Percentiles rank a stretch among this genome's conserved stretches.
Conservation (phyloP, 2,797 vertebrate species). For the Cyclura pinguis region DNA sequence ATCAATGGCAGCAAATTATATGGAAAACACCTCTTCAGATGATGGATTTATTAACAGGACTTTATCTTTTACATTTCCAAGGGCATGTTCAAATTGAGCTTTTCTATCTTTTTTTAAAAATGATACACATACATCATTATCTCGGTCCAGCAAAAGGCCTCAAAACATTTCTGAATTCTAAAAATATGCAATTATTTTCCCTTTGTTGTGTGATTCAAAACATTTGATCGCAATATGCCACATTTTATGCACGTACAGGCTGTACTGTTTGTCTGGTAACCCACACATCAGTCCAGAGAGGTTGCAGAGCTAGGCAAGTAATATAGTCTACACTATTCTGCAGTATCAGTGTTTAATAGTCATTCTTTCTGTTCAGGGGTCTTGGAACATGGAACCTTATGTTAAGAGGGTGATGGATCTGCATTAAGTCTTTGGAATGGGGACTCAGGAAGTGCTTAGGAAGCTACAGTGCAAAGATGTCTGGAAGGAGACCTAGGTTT, state of each 20-base stretch:
- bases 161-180: background rate
- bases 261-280: background rate
- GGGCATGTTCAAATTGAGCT: conserved; percentile 4
- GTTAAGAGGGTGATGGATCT: background rate
- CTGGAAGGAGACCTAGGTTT: background rate
- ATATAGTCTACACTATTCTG: background rate
- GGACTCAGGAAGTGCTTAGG: background rate
- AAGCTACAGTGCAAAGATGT: background rate
- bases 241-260: background rate
- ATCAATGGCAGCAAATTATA: conserved; percentile 51
- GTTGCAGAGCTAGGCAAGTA: background rate
- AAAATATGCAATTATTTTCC: conserved; percentile 19
- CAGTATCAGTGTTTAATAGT: background rate
- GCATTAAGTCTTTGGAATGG: background rate
- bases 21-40: conserved; percentile 21
- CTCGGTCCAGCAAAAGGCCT: background rate
- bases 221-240: background rate
- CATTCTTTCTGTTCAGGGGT: background rate
- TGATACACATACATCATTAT: background rate
- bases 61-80: conserved; percentile 13
- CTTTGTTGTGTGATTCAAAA: conserved; percentile 13
- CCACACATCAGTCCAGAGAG: background rate
- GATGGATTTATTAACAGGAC: conserved; percentile 30
- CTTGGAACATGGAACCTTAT: background rate
- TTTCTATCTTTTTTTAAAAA: conserved; percentile 19